phyloP scores from a whole-genome alignment of 64 coral and sea anemone species.

The Montipora cactus region DNA sequence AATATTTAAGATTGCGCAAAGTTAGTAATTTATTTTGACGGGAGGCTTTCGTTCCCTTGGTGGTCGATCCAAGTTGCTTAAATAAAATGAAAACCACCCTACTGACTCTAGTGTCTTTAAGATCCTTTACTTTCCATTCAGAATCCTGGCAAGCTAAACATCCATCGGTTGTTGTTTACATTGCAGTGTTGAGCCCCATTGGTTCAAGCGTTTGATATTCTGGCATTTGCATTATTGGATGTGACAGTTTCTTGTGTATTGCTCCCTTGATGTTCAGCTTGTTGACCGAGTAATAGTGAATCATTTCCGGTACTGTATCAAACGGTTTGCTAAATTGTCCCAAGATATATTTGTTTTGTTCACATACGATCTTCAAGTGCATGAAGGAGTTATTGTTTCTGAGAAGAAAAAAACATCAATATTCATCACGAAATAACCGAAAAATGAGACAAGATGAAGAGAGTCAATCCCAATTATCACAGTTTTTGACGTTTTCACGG shows the following conservation, averaged over 20 bases:
- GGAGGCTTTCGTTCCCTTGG: too few species aligned
- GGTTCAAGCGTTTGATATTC: constrained; percentile 78
- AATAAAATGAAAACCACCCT: too few species aligned
- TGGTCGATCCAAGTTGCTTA: too few species aligned
- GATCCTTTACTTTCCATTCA: background rate
- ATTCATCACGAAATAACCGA: background rate
- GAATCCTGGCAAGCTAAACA: background rate
- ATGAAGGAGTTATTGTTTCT: constrained; percentile 96
- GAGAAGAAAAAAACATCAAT: constrained; percentile 2
- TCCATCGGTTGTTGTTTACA: background rate
- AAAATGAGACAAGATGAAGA: background rate
- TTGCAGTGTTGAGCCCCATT: background rate
- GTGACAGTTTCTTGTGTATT: constrained; percentile 88
- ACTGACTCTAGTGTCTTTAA: too few species aligned
- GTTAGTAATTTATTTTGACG: too few species aligned
- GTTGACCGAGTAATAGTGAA: constrained; percentile 89
- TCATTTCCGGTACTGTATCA: constrained; percentile 90
- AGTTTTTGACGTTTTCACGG: too few species aligned
- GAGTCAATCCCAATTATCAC: too few species aligned
- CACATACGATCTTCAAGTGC: constrained; percentile 87
- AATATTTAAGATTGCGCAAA: too few species aligned
- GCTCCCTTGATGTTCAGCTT: constrained; percentile 97
- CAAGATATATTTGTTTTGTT: constrained; percentile 79
- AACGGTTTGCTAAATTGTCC: constrained; percentile 99
- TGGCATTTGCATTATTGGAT: constrained; percentile 65